phyloP scores from a whole-genome alignment of 2,113 vertebrate species.

The Poecile atricapillus region DNA sequence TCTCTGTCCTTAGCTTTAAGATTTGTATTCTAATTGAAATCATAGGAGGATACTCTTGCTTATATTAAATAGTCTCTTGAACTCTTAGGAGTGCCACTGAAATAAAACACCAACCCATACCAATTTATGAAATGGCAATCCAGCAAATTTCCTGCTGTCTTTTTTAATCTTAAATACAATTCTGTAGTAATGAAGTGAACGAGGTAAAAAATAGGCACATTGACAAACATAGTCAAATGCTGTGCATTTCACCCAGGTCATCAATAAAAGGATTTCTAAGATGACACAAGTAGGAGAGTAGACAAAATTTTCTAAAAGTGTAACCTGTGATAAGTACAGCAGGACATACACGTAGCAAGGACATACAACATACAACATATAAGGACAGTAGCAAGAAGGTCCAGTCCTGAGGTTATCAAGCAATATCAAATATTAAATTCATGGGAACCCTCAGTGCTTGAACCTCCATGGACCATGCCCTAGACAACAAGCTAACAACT shows the following conservation, averaged over 20 bases:
- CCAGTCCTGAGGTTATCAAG: not conserved
- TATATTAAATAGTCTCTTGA: not conserved
- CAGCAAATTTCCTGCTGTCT: not conserved
- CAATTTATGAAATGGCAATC: not conserved
- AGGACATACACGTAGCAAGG: not conserved
- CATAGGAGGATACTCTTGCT: not conserved
- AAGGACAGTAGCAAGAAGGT: not conserved
- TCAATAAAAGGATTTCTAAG: not conserved
- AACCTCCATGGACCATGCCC: not conserved
- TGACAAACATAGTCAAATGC: not conserved
- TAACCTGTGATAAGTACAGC: not conserved
- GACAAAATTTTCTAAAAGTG: not conserved
- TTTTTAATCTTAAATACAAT: slow-evolving; percentile 13
- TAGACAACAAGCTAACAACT: not conserved
- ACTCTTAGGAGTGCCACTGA: not conserved
- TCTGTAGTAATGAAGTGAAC: not conserved
- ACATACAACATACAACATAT: too few relatives aligned
- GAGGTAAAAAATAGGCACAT: not conserved
- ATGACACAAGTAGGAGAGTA: not conserved
- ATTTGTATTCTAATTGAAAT: not conserved
- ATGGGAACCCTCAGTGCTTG: not conserved
- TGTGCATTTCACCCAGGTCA: not conserved
- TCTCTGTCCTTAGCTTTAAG: not conserved
- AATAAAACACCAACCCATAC: not conserved
- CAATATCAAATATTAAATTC: not conserved